phyloP scores from a whole-genome alignment of 1,140 invertebrate species.

The Drosophila nebulosa region DNA sequence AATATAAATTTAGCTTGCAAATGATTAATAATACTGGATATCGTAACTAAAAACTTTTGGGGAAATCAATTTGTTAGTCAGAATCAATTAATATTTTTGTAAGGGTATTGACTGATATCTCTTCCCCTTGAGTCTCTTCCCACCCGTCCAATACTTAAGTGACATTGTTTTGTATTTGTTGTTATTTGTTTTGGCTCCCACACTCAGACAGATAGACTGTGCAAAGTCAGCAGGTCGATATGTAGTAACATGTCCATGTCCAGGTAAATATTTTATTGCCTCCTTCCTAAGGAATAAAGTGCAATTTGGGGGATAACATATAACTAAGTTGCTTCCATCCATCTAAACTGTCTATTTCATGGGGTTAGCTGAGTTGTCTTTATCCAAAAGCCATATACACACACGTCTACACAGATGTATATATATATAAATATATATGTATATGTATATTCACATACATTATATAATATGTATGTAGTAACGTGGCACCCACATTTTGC shows the following conservation, averaged over 20 bases:
- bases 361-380: constrained; percentile 19
- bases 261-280: constrained; percentile 1
- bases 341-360: constrained; percentile 47
- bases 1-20: too few species aligned
- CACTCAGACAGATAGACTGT: background rate
- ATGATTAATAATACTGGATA: too few species aligned
- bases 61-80: too few species aligned
- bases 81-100: background rate
- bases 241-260: background rate
- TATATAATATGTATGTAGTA: constrained; percentile 19
- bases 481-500: constrained; percentile 29
- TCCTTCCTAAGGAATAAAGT: background rate
- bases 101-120: background rate
- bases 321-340: constrained; percentile 49
- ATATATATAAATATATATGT: background rate
- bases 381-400: background rate
- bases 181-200: background rate
- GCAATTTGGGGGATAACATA: constrained; percentile 37
- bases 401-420: background rate
- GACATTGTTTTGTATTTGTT: background rate
- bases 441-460: background rate
- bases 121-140: background rate
- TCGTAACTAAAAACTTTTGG: too few species aligned
- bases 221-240: background rate
- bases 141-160: background rate